A percentile compares a stretch with the other conserved stretches of the same genome.
phyloP scores from a whole-genome alignment of 2,113 vertebrate species.

The Cololabis saira region DNA sequence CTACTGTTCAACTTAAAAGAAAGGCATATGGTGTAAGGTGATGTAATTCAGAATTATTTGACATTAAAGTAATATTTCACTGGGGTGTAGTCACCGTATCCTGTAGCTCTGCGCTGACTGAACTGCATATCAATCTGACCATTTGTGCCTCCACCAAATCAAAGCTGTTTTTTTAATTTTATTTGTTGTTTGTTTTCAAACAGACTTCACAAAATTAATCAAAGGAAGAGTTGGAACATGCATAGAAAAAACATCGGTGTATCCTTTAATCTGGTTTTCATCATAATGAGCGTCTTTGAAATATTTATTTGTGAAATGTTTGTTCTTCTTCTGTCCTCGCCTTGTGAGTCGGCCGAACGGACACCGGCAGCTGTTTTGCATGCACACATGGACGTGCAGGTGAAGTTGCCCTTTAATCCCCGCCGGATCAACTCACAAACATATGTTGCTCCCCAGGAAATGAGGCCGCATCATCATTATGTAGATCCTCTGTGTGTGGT shows the following conservation, averaged over 20 bases:
- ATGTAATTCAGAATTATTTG: constrained; percentile 12
- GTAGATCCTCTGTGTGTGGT: constrained; percentile 32
- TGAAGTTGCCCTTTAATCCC: constrained; percentile 27
- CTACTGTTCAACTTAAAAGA: constrained; percentile 16
- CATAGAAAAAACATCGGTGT: too few species aligned
- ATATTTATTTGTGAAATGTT: neutral
- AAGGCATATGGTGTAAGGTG: constrained; percentile 3
- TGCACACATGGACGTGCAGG: neutral
- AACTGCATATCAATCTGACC: neutral
- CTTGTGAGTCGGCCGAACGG: neutral
- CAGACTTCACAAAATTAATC: neutral
- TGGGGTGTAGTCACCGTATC: neutral
- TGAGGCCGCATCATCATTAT: constrained; percentile 42
- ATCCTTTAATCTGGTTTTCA: neutral
- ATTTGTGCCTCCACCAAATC: constrained; percentile 5
- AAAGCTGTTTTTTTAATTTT: neutral
- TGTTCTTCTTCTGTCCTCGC: neutral
- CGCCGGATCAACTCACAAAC: constrained; percentile 20
- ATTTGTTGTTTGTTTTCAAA: neutral
- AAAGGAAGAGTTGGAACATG: neutral
- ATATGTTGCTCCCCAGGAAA: constrained; percentile 41
- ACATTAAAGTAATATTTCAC: constrained; percentile 19
- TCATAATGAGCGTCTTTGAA: neutral
- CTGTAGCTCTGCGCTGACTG: neutral
- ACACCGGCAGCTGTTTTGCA: neutral